Conservation (phyloP, 2,797 vertebrate genomes). For the Thunnus albacares region DNA sequence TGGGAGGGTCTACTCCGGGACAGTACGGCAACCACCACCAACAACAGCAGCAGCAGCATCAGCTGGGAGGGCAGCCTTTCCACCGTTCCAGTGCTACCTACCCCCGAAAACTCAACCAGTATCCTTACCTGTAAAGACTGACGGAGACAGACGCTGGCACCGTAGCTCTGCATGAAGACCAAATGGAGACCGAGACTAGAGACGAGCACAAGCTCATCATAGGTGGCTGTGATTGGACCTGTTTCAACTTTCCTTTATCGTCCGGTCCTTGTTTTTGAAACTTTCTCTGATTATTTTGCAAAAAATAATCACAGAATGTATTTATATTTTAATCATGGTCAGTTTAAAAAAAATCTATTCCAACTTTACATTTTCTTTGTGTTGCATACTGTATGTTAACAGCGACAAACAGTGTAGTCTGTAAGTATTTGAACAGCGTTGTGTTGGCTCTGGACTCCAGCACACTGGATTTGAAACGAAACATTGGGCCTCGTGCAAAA, state of each 20-base stretch:
- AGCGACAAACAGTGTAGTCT: not conserved
- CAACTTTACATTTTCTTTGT: not conserved
- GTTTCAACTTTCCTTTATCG: conserved; percentile 25
- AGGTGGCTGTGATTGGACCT: conserved; percentile 31
- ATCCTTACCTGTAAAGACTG: conserved; percentile 90
- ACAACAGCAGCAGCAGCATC: conserved; percentile 84
- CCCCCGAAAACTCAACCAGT: conserved; percentile 95
- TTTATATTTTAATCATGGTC: conserved; percentile 34
- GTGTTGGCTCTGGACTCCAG: not conserved
- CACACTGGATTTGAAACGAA: too few relatives aligned
- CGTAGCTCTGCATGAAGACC: conserved; percentile 31
- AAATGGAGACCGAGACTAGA: conserved; percentile 64
- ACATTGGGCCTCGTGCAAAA: too few relatives aligned
- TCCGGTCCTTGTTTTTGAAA: conserved; percentile 17
- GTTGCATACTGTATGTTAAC: conserved; percentile 1
- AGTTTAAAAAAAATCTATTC: not conserved
- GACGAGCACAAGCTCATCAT: conserved; percentile 64
- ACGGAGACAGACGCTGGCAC: not conserved
- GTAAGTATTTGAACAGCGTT: not conserved
- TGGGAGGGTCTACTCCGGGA: conserved; percentile 88
- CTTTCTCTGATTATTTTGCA: conserved; percentile 10
- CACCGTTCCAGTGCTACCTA: conserved; percentile 91
- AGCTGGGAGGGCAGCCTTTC: conserved; percentile 92
- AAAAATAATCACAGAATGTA: conserved; percentile 14
- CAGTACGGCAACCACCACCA: conserved; percentile 87